Conservation (phyloP, 2,797 vertebrate genomes). For the Hydrophis major region DNA sequence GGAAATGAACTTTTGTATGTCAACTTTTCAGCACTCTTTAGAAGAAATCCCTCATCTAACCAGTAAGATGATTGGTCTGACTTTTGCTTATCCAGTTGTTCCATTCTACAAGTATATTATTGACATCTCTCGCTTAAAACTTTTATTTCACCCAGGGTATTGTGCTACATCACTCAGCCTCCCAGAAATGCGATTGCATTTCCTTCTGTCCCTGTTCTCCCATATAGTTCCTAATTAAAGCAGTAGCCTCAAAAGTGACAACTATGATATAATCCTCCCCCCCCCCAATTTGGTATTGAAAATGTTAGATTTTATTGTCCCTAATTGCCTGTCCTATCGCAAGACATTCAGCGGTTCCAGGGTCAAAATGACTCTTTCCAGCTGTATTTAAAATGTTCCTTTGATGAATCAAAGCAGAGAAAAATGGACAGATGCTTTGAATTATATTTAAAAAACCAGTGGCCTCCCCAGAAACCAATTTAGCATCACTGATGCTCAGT, state of each 20-base stretch:
- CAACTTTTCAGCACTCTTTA: not conserved
- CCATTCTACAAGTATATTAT: not conserved
- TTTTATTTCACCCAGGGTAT: not conserved
- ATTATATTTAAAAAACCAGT: not conserved
- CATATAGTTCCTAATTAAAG: not conserved
- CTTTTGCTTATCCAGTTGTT: not conserved
- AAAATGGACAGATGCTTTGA: not conserved
- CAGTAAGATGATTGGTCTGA: not conserved
- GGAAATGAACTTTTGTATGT: not conserved
- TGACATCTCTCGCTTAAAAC: not conserved
- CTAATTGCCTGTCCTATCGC: not conserved
- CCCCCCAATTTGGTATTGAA: not conserved
- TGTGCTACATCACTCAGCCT: not conserved
- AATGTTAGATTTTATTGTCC: not conserved
- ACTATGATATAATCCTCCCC: not conserved
- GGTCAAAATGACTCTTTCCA: not conserved
- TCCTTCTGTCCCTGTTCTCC: not conserved
- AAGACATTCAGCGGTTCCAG: not conserved
- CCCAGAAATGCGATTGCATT: not conserved
- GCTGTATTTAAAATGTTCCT: not conserved
- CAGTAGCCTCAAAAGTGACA: not conserved
- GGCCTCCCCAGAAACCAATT: not conserved
- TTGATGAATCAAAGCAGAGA: not conserved
- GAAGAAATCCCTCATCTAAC: not conserved
- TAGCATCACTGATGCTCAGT: not conserved